These are phyloP conservation scores for Thereva unica DNA, from an alignment of 2,888 invertebrate genomes.

Conservation along the genomic window DNA sequence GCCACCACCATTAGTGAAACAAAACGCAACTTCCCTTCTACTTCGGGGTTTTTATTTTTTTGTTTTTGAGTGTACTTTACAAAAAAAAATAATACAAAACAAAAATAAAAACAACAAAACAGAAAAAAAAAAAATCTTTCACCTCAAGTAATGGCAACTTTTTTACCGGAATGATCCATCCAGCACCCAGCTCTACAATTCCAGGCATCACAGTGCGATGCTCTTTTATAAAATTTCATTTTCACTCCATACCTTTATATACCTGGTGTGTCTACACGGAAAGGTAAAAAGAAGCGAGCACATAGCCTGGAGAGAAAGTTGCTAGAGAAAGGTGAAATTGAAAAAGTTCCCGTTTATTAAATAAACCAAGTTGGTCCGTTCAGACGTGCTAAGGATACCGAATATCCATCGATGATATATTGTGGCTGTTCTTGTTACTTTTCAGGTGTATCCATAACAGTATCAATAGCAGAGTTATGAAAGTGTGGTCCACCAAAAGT, in stretches of 20 bases:
- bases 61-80: background rate
- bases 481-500: background rate
- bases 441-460: slow-evolving; percentile 17
- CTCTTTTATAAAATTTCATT: slow-evolving; percentile 37
- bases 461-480: slow-evolving; percentile 31
- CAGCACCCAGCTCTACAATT: background rate
- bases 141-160: slow-evolving; percentile 34
- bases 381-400: slow-evolving; percentile 39
- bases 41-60: background rate
- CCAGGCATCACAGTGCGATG: slow-evolving; percentile 30
- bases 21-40: background rate
- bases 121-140: slow-evolving; percentile 23
- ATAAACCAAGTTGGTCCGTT: slow-evolving; percentile 41
- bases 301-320: slow-evolving; percentile 24
- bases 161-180: slow-evolving; percentile 24
- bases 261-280: slow-evolving; percentile 6
- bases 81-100: background rate
- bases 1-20: background rate
- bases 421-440: slow-evolving; percentile 13
- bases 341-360: slow-evolving; percentile 42
- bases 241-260: slow-evolving; percentile 24
- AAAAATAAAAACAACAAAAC: slow-evolving; percentile 10
- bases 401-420: slow-evolving; percentile 40
- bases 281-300: slow-evolving; percentile 6
- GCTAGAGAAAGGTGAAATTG: slow-evolving; percentile 40